phyloP scores from a whole-genome alignment of 1,140 invertebrate genomes.

The Brachionus koreanus region DNA sequence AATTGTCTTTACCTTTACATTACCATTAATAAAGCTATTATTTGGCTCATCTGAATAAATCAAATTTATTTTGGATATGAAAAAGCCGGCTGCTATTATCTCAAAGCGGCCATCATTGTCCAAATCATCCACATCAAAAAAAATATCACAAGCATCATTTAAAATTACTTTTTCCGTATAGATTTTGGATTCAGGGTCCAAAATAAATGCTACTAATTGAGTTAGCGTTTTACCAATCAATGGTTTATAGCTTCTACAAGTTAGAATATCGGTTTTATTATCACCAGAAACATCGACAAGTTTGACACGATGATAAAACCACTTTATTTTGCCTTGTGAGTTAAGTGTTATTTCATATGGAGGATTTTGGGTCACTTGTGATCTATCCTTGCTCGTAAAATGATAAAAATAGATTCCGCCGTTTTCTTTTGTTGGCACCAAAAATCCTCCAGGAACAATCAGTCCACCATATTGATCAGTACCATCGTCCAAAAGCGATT shows the following conservation, averaged over 20 bases:
- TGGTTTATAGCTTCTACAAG: conserved; percentile 34
- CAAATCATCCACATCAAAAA: conserved; percentile 43
- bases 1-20: conserved; percentile 17
- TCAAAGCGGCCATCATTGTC: conserved; percentile 39
- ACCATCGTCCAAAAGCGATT: neutral
- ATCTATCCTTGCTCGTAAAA: conserved; percentile 26
- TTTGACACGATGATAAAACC: conserved; percentile 42
- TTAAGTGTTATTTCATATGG: neutral
- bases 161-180: conserved; percentile 25
- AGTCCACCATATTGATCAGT: conserved; percentile 32
- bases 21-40: conserved; percentile 43
- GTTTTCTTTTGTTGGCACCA: conserved; percentile 38
- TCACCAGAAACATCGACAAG: neutral
- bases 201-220: conserved; percentile 13
- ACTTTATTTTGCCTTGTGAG: conserved; percentile 18
- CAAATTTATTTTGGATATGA: conserved; percentile 4
- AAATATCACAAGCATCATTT: conserved; percentile 36
- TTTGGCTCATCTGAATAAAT: conserved; percentile 34
- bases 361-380: neutral
- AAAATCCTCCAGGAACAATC: conserved; percentile 24
- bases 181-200: neutral
- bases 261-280: conserved; percentile 1
- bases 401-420: conserved; percentile 40
- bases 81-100: conserved; percentile 28
- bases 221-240: neutral